Percentiles rank a stretch among this genome's conserved stretches.
These are phyloP conservation scores for Eriocheir sinensis DNA, from an alignment of 1,140 invertebrate species.

Conservation along the genomic window DNA sequence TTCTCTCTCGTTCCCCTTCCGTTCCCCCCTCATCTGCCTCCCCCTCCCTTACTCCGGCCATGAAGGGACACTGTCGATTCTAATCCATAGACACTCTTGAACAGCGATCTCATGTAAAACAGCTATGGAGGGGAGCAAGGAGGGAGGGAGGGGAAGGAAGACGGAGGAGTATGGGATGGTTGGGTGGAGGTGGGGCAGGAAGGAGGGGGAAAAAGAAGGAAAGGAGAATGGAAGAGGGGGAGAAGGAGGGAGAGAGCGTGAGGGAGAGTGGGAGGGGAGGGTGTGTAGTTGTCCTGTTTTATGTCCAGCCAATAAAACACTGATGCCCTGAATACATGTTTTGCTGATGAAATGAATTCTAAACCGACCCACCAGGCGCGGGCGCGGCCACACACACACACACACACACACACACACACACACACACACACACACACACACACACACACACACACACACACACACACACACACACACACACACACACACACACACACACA, in stretches of 20 bases:
- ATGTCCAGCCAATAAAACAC: constrained; percentile 74
- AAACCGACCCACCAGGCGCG: constrained; percentile 53
- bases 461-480: constrained; percentile 53
- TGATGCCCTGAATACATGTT: constrained; percentile 67
- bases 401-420: neutral
- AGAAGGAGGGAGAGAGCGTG: neutral
- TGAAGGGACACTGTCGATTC: constrained; percentile 35
- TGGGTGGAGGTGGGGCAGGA: neutral
- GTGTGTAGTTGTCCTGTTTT: constrained; percentile 61
- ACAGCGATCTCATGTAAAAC: constrained; percentile 45
- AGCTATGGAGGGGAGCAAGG: constrained; percentile 23
- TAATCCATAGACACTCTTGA: constrained; percentile 9
- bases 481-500: constrained; percentile 47
- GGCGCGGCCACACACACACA: constrained; percentile 3
- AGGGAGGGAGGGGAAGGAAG: neutral
- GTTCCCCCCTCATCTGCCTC: neutral
- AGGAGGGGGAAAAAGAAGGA: neutral
- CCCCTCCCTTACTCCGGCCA: neutral
- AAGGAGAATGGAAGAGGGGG: neutral
- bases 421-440: neutral
- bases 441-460: constrained; percentile 49
- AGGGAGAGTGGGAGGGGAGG: constrained; percentile 16
- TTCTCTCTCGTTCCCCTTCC: neutral
- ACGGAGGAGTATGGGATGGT: neutral
- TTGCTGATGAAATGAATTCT: constrained; percentile 74